A percentile compares a stretch with the other conserved stretches of the same genome.
Evolutionary conservation across 2,113 vertebrate species (phyloP).

Genomic region (Burhinus oedicnemus): DNA sequence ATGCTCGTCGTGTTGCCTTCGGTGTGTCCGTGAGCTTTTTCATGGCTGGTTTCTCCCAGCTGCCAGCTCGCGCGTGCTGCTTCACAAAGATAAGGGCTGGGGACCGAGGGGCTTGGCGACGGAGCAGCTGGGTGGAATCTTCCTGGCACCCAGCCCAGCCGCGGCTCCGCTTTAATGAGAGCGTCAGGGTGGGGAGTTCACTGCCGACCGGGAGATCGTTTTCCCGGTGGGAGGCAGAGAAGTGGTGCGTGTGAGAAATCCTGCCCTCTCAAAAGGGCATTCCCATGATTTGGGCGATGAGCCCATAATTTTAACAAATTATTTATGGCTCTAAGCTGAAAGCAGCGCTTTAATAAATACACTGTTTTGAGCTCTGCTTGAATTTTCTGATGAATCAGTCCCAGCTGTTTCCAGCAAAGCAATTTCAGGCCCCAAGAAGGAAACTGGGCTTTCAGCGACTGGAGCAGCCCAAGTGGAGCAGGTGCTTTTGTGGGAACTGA

Average conservation of each 20-base stretch:
- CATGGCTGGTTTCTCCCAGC: neutral
- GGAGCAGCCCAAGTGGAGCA: slow-evolving; percentile 23
- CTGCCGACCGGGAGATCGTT: neutral
- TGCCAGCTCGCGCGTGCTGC: neutral
- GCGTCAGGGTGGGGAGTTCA: neutral
- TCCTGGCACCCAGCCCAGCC: slow-evolving; percentile 30
- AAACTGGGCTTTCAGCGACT: neutral
- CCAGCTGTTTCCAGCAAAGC: slow-evolving; percentile 27
- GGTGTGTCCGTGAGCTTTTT: neutral
- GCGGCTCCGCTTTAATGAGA: neutral
- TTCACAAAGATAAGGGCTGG: slow-evolving; percentile 38
- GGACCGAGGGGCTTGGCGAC: neutral
- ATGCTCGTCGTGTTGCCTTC: rapidly evolving
- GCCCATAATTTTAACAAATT: neutral
- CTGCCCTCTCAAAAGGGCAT: neutral
- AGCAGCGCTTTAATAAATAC: neutral
- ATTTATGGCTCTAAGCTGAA: neutral
- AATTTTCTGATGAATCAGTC: slow-evolving; percentile 15
- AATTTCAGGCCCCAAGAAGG: slow-evolving; percentile 11
- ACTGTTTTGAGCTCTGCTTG: neutral
- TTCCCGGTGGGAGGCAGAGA: slow-evolving; percentile 10
- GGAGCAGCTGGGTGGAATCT: slow-evolving; percentile 3
- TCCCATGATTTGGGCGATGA: neutral
- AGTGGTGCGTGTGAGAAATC: neutral
- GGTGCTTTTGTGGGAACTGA: neutral